Evolutionary conservation across 2,113 vertebrate genomes (phyloP).

Genomic region (Catharus fuscescens): DNA sequence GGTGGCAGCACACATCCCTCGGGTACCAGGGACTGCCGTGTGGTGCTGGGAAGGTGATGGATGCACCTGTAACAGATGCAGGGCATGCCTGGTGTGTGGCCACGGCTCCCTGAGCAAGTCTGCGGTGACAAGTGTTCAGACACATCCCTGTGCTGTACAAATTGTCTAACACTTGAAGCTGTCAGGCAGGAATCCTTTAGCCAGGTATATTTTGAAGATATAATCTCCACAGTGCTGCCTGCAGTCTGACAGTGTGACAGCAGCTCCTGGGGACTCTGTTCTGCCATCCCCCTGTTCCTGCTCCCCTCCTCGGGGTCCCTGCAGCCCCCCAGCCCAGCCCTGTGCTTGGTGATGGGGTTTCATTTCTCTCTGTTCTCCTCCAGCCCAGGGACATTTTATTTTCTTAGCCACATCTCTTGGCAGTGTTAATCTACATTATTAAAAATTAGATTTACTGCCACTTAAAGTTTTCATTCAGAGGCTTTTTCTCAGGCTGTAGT

Average conservation of each 20-base stretch:
- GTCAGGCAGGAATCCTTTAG: constrained; percentile 13
- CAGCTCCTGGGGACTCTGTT: rapidly evolving
- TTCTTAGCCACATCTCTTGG: not conserved
- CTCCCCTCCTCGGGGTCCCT: rapidly evolving
- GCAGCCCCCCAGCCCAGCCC: rapidly evolving
- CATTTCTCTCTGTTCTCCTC: not conserved
- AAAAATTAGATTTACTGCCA: not conserved
- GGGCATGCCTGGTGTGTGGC: not conserved
- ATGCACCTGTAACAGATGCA: not conserved
- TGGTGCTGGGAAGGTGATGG: not conserved
- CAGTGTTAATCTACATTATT: not conserved
- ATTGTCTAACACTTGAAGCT: constrained; percentile 33
- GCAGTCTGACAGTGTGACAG: not conserved
- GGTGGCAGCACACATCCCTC: not conserved
- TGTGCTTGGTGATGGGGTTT: not conserved
- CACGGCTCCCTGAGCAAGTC: not conserved
- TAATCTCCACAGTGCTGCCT: not conserved
- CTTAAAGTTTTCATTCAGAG: not conserved
- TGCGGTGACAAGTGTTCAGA: constrained; percentile 5
- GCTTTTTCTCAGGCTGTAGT: not conserved
- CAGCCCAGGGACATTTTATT: not conserved
- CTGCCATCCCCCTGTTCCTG: rapidly evolving
- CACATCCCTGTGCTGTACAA: not conserved
- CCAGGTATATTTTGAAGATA: constrained; percentile 7
- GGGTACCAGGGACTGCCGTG: rapidly evolving